These are phyloP conservation scores for Podargus strigoides DNA, from an alignment of 2,797 vertebrate genomes.

Conservation along the genomic window DNA sequence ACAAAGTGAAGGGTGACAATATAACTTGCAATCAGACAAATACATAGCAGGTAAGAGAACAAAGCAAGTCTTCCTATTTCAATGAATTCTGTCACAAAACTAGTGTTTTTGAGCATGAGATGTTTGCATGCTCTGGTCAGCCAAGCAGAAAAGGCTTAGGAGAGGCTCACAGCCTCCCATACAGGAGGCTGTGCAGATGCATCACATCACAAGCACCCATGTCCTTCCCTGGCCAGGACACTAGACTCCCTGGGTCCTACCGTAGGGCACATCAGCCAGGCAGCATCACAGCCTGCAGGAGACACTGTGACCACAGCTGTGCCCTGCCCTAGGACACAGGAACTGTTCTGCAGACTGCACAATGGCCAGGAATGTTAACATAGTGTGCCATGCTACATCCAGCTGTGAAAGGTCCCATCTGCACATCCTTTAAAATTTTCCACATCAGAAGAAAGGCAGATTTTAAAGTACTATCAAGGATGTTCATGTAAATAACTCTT, in stretches of 20 bases:
- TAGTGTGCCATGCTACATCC: background rate
- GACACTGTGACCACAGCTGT: background rate
- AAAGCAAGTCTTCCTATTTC: background rate
- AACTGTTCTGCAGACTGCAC: background rate
- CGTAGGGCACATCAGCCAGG: background rate
- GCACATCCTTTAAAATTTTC: background rate
- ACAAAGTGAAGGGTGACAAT: background rate
- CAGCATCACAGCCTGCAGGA: background rate
- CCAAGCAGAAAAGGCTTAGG: background rate
- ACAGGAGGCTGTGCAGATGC: background rate
- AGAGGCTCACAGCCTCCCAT: background rate
- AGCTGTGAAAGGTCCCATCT: background rate
- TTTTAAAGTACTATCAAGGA: background rate
- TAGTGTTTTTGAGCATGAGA: background rate
- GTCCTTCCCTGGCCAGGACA: background rate
- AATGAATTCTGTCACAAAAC: background rate
- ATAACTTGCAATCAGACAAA: background rate
- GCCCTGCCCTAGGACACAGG: background rate
- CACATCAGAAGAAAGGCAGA: background rate
- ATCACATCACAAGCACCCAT: background rate
- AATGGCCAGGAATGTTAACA: background rate
- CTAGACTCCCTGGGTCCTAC: background rate
- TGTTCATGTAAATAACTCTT: background rate
- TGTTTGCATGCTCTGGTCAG: background rate
- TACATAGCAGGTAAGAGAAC: background rate